Conservation (phyloP, 2,113 vertebrate species). For the Archocentrus centrarchus region DNA sequence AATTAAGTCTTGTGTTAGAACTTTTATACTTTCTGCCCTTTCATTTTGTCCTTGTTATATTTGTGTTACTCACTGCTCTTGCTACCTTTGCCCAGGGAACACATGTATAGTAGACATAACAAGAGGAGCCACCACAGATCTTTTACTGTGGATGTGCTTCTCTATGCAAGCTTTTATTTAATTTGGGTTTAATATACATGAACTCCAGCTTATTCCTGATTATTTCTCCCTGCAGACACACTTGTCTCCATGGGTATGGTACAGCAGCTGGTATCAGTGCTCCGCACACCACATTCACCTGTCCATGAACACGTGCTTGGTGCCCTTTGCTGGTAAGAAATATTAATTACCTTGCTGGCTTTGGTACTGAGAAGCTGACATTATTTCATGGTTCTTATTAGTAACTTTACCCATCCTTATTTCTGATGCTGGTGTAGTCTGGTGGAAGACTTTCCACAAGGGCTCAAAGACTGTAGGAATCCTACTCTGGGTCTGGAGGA, state of each 20-base stretch:
- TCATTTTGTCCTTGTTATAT: neutral
- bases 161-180: neutral
- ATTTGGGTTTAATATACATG: neutral
- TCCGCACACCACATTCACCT: constrained; percentile 76
- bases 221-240: constrained; percentile 73
- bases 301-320: constrained; percentile 85
- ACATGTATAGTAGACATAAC: neutral
- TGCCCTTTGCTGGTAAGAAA: constrained; percentile 87
- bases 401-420: neutral
- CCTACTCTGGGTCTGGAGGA: constrained; percentile 85
- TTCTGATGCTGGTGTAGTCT: constrained; percentile 75
- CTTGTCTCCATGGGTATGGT: constrained; percentile 93
- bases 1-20: neutral
- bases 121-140: neutral
- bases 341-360: neutral
- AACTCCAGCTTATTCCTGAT: neutral
- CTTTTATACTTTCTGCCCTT: neutral
- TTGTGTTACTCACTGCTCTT: neutral
- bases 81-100: neutral
- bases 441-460: constrained; percentile 86
- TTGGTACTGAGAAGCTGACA: neutral
- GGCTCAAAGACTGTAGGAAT: constrained; percentile 83
- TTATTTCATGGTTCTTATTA: neutral
- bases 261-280: constrained; percentile 86
- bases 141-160: neutral